Percentiles rank a stretch among this genome's conserved stretches.
These are phyloP conservation scores for Choristoneura fumiferana DNA, from an alignment of 1,140 invertebrate species.

Conservation along the genomic window DNA sequence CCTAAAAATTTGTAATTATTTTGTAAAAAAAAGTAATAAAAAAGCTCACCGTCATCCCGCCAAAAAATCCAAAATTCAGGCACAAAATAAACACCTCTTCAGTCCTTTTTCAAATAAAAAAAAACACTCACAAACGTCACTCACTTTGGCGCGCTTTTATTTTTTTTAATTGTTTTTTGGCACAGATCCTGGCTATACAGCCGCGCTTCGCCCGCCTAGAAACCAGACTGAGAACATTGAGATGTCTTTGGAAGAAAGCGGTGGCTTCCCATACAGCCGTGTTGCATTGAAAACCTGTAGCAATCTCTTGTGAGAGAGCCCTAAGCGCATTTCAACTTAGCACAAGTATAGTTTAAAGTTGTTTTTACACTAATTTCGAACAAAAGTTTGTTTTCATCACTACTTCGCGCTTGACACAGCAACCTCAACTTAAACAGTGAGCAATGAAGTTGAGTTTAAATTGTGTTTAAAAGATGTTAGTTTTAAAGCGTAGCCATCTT, in stretches of 20 bases:
- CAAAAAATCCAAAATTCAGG: constrained; percentile 9
- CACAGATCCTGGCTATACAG: background rate
- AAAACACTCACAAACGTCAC: constrained; percentile 16
- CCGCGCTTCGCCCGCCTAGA: background rate
- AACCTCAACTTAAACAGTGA: background rate
- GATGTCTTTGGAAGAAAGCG: constrained; percentile 15
- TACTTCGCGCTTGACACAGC: background rate
- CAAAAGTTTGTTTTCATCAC: background rate
- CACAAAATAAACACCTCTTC: background rate
- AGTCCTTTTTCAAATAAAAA: background rate
- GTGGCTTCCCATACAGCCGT: constrained; percentile 15
- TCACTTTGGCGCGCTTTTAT: constrained; percentile 11
- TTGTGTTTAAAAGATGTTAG: background rate
- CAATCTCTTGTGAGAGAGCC: background rate
- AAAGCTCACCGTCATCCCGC: constrained; percentile 3
- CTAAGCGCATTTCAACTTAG: background rate
- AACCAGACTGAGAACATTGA: constrained; percentile 6
- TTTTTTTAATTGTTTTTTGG: constrained; percentile 13
- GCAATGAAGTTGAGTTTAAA: background rate
- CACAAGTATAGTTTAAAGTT: background rate
- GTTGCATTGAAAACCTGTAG: constrained; percentile 15
- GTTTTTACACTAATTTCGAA: background rate
- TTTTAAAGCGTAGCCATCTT: constrained; percentile 4
- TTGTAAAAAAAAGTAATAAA: background rate
- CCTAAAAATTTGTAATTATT: background rate